Conservation (phyloP, 2,888 invertebrate species). For the Leucophenga montana region DNA sequence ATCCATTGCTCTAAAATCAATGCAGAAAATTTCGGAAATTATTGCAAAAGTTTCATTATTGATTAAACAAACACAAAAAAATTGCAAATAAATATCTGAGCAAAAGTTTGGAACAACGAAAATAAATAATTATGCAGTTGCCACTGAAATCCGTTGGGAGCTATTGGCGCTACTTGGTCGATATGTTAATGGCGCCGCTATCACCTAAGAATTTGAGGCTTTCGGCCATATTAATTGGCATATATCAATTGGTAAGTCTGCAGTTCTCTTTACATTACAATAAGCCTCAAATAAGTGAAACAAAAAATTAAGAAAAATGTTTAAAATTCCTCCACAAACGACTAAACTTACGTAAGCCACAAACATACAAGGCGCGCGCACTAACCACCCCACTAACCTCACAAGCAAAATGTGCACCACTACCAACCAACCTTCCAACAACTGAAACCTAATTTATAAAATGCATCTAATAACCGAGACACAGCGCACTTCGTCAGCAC, state of each 20-base stretch:
- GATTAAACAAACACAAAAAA: slow-evolving; percentile 27
- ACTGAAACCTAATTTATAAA: too few species aligned
- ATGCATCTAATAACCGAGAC: slow-evolving; percentile 6
- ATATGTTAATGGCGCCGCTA: slow-evolving; percentile 53
- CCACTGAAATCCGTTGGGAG: not conserved
- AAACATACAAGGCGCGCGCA: not conserved
- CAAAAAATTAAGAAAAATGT: not conserved
- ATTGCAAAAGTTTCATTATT: slow-evolving; percentile 18
- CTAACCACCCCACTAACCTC: not conserved
- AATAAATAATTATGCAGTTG: slow-evolving; percentile 27
- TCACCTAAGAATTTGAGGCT: slow-evolving; percentile 71
- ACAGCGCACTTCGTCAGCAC: slow-evolving; percentile 18
- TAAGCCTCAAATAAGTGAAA: not conserved
- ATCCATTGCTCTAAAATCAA: not conserved
- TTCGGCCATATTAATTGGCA: slow-evolving; percentile 70
- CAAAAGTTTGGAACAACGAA: not conserved
- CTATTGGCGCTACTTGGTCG: slow-evolving; percentile 19
- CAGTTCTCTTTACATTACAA: too few species aligned
- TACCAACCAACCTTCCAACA: too few species aligned
- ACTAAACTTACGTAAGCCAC: slow-evolving; percentile 1
- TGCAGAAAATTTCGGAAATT: slow-evolving; percentile 7
- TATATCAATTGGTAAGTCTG: slow-evolving; percentile 73
- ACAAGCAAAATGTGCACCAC: too few species aligned
- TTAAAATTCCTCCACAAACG: not conserved
- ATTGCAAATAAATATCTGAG: slow-evolving; percentile 1